These are phyloP conservation scores for Falco berigora DNA, from an alignment of 2,797 vertebrate genomes.

Conservation along the genomic window DNA sequence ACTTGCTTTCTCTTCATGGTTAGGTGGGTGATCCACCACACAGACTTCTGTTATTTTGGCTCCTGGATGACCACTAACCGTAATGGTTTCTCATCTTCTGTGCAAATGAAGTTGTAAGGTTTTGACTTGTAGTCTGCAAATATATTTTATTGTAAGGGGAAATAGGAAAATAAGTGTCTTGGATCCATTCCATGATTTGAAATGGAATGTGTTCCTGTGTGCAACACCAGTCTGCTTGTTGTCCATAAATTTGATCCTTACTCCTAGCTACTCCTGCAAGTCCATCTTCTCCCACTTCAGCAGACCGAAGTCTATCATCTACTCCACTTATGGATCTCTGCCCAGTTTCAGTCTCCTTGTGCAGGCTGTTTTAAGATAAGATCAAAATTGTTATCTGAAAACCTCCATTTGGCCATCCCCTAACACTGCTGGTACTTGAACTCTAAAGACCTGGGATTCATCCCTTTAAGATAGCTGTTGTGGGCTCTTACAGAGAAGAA, in stretches of 20 bases:
- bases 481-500: background rate
- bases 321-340: background rate
- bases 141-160: background rate
- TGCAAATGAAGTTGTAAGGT: background rate
- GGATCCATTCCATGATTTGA: background rate
- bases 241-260: background rate
- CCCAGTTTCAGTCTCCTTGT: background rate
- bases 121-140: background rate
- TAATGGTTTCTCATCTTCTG: background rate
- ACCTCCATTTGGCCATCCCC: rapidly evolving
- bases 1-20: background rate
- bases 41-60: background rate
- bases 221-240: background rate
- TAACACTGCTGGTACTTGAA: background rate
- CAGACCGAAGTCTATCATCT: background rate
- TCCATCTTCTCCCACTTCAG: background rate
- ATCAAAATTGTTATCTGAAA: background rate
- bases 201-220: background rate
- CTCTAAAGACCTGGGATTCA: background rate
- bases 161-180: background rate
- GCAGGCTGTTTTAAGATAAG: background rate
- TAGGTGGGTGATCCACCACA: background rate
- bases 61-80: background rate
- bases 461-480: rapidly evolving
- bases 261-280: background rate